Evolutionary conservation across 2,797 vertebrate species (phyloP).

Genomic region (Valencia hispanica): DNA sequence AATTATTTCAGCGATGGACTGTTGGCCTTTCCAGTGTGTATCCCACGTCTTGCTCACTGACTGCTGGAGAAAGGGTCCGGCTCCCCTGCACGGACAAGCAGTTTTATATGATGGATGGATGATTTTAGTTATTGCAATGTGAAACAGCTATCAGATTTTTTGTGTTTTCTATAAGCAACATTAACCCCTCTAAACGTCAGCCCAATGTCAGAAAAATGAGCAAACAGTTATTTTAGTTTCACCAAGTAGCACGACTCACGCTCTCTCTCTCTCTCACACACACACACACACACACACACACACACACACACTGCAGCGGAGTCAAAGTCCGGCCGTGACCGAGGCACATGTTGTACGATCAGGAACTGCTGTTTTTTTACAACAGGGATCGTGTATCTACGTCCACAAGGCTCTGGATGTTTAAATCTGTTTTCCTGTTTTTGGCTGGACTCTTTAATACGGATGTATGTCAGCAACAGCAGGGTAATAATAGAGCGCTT

Average conservation of each 20-base stretch:
- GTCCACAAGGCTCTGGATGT: constrained; percentile 22
- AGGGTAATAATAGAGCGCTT: constrained; percentile 44
- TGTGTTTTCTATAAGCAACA: neutral
- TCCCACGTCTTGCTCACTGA: neutral
- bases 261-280: neutral
- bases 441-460: constrained; percentile 38
- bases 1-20: neutral
- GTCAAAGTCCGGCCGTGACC: constrained; percentile 35
- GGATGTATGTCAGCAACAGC: constrained; percentile 41
- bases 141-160: neutral
- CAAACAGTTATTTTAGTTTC: neutral
- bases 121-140: neutral
- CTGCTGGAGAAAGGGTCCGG: neutral
- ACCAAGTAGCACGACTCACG: neutral
- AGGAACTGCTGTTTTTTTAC: constrained; percentile 28
- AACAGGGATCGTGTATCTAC: constrained; percentile 19
- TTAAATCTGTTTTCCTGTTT: constrained; percentile 65
- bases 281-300: neutral
- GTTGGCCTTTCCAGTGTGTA: no score
- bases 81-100: neutral
- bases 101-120: neutral
- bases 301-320: neutral
- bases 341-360: neutral
- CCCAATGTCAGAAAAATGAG: neutral
- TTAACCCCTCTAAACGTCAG: neutral